These are phyloP conservation scores for Drosophila buzzatii DNA, from an alignment of 2,888 invertebrate genomes.

Conservation along the genomic window DNA sequence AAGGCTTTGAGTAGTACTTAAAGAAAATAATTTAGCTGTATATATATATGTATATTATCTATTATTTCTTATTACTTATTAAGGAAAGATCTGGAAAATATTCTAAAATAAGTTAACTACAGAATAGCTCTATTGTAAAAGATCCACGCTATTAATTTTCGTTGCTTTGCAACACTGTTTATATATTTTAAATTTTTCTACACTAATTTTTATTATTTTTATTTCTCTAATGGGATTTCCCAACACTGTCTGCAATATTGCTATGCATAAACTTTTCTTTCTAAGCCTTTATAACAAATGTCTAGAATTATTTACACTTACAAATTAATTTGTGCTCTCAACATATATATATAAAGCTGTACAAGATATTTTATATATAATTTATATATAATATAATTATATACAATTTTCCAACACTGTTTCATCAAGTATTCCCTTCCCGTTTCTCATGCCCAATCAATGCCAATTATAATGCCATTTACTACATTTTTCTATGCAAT, in stretches of 20 bases:
- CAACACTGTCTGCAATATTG: neutral
- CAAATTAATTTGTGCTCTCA: neutral
- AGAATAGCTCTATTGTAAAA: neutral
- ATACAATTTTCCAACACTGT: neutral
- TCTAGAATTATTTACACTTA: neutral
- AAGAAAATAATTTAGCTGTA: neutral
- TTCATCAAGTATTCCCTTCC: neutral
- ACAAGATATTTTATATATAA: too few relatives aligned
- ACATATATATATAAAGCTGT: neutral
- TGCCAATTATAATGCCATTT: constrained; percentile 61
- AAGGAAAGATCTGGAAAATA: neutral
- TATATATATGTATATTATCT: neutral
- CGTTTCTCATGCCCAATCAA: neutral
- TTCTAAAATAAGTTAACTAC: neutral
- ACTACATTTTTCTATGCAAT: neutral
- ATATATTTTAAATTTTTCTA: too few relatives aligned
- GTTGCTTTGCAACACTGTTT: too few relatives aligned
- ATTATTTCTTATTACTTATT: neutral
- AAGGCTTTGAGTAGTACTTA: neutral
- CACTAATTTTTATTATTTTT: neutral
- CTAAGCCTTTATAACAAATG: neutral
- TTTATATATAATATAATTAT: neutral
- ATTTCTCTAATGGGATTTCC: neutral
- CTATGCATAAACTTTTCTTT: neutral
- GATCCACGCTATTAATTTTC: too few relatives aligned